A percentile compares a stretch with the other conserved stretches of the same genome.
phyloP scores from a whole-genome alignment of 2,113 vertebrate genomes.

The Hymenochirus boettgeri region DNA sequence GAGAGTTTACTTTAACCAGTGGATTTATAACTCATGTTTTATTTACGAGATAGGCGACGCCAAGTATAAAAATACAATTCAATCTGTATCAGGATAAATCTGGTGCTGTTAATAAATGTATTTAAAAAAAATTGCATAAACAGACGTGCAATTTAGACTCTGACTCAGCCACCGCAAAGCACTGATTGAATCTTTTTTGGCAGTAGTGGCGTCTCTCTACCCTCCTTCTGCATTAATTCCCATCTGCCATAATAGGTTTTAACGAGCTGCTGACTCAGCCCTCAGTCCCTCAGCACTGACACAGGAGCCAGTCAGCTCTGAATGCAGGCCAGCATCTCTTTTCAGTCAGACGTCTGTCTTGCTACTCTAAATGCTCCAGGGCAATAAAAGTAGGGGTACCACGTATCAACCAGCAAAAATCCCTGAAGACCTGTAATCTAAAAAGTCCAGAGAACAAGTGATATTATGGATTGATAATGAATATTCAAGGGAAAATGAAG shows the following conservation, averaged over 20 bases:
- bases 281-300: slow-evolving; percentile 3
- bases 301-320: slow-evolving; percentile 1
- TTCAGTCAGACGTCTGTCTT: background rate
- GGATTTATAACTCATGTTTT: no score
- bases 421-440: background rate
- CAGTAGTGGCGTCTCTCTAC: background rate
- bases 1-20: no score
- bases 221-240: slow-evolving; percentile 11
- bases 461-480: background rate
- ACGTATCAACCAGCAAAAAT: background rate
- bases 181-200: slow-evolving; percentile 7
- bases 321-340: background rate
- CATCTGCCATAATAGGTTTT: slow-evolving; percentile 7
- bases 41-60: no score
- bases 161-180: slow-evolving; percentile 3
- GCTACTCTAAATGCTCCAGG: background rate
- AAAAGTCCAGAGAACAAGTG: background rate
- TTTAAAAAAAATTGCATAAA: background rate
- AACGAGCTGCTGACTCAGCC: slow-evolving; percentile 5
- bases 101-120: background rate
- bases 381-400: background rate
- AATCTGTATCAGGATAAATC: background rate
- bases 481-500: background rate
- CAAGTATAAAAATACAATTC: no score
- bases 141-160: background rate